These are phyloP conservation scores for Pelodiscus sinensis DNA, from an alignment of 2,113 vertebrate genomes.

Conservation along the genomic window DNA sequence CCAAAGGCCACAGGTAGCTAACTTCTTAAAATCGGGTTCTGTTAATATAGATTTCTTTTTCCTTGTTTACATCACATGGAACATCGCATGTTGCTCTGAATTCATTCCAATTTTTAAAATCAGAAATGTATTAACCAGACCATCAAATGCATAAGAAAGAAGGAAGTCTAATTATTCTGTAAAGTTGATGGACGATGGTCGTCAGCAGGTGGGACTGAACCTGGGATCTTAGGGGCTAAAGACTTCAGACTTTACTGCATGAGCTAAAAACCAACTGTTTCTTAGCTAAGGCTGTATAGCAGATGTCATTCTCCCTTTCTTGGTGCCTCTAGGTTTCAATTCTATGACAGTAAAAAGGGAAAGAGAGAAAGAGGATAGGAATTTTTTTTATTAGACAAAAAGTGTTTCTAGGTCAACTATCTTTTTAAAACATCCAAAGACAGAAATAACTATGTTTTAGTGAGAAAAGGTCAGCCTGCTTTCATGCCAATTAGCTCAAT, in stretches of 20 bases:
- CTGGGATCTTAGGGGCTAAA: no score
- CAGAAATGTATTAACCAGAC: background rate
- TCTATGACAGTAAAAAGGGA: background rate
- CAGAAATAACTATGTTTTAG: background rate
- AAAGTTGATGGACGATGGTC: no score
- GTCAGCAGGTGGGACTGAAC: no score
- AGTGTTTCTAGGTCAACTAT: background rate
- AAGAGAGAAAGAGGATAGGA: background rate
- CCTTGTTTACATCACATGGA: background rate
- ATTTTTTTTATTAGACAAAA: background rate
- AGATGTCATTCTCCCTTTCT: no score
- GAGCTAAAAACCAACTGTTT: no score
- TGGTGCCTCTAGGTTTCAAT: no score
- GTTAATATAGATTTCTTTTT: background rate
- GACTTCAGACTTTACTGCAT: no score
- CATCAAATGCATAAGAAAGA: background rate
- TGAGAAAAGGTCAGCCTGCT: background rate
- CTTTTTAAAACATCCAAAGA: background rate
- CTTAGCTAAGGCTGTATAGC: no score
- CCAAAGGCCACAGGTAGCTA: background rate
- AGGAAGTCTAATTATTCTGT: no score
- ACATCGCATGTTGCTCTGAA: background rate
- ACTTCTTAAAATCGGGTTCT: background rate
- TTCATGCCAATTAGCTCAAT: background rate
- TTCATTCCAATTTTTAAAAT: background rate